Evolutionary conservation across 1,140 invertebrate genomes (phyloP).

Genomic region (Octopus sinensis): DNA sequence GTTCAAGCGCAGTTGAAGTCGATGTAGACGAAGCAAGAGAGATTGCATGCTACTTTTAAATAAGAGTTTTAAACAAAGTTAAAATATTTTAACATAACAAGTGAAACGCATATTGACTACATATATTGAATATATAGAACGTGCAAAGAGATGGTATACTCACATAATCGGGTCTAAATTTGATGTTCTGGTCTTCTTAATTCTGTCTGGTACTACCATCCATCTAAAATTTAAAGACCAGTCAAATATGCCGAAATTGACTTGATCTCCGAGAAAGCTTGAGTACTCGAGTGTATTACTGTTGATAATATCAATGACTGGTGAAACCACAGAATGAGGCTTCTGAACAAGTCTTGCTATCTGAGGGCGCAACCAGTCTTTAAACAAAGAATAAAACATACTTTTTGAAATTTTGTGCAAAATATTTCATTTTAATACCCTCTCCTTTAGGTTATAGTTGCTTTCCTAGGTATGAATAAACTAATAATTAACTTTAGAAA

Average conservation of each 20-base stretch:
- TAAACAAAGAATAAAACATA: not conserved
- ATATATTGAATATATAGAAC: no score
- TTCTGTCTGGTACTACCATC: conserved; percentile 87
- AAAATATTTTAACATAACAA: no score
- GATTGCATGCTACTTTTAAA: no score
- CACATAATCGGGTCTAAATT: conserved; percentile 26
- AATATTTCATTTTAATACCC: no score
- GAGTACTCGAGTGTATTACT: conserved; percentile 88
- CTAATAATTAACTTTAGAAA: no score
- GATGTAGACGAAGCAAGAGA: no score
- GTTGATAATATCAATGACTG: conserved; percentile 94
- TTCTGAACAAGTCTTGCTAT: conserved; percentile 69
- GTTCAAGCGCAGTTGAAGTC: no score
- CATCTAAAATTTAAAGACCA: conserved; percentile 81
- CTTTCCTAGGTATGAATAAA: no score
- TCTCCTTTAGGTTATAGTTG: no score
- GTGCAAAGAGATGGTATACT: conserved; percentile 1
- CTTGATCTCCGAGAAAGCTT: conserved; percentile 22
- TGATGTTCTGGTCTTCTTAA: conserved; percentile 65
- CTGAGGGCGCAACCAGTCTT: conserved; percentile 92
- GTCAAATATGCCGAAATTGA: conserved; percentile 84
- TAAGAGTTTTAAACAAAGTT: no score
- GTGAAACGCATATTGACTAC: no score
- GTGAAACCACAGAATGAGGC: conserved; percentile 76
- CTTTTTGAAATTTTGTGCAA: no score